phyloP scores from a whole-genome alignment of 1,140 invertebrate genomes.

The Odontomachus brunneus region DNA sequence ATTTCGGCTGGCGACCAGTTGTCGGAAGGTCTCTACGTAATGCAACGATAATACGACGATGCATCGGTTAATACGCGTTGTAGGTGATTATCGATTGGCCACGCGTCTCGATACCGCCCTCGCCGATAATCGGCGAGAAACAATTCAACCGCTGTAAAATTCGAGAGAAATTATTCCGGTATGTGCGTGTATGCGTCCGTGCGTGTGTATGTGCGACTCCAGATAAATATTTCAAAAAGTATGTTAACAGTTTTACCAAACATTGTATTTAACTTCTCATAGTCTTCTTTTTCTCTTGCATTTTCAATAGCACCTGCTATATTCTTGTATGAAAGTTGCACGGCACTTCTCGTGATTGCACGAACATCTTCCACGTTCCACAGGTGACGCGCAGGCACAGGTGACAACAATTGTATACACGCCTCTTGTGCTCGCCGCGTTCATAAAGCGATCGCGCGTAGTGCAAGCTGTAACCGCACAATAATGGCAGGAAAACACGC shows the following conservation, averaged over 20 bases:
- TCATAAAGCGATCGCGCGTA: conserved; percentile 25
- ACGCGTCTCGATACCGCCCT: conserved; percentile 73
- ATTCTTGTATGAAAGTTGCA: conserved; percentile 46
- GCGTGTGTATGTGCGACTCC: neutral
- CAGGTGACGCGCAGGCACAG: conserved; percentile 55
- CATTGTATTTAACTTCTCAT: neutral
- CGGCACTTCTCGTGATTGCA: conserved; percentile 37
- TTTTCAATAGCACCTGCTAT: conserved; percentile 54
- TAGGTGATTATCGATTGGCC: conserved; percentile 80
- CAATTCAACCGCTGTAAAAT: conserved; percentile 69
- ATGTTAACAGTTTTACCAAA: neutral
- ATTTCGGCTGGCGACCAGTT: conserved; percentile 40
- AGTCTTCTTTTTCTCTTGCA: neutral
- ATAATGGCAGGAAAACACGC: conserved; percentile 18
- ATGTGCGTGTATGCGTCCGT: neutral
- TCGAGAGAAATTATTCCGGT: conserved; percentile 45
- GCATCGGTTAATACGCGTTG: conserved; percentile 68
- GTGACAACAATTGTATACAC: conserved; percentile 32
- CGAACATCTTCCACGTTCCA: conserved; percentile 7
- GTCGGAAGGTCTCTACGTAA: conserved; percentile 59
- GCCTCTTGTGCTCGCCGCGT: conserved; percentile 10
- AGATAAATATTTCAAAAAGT: neutral
- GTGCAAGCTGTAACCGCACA: conserved; percentile 8
- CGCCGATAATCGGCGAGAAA: conserved; percentile 64
- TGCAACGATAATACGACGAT: conserved; percentile 71